Evolutionary conservation across 2,888 invertebrate species (phyloP).

Genomic region (Pristionchus mayeri): DNA sequence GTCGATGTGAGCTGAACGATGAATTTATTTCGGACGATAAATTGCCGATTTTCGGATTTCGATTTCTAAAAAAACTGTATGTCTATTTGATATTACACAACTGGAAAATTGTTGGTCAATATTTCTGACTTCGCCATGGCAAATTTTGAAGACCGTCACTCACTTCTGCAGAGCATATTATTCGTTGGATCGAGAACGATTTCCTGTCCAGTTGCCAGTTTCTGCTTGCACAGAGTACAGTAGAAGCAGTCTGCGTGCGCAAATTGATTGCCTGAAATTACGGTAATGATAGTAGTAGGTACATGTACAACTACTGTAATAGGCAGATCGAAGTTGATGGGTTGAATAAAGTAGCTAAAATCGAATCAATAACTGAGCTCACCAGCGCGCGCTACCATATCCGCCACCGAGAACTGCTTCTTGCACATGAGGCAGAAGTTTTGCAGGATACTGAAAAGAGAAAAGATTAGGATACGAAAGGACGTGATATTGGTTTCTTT

Average conservation of each 20-base stretch:
- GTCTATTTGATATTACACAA: too few species aligned
- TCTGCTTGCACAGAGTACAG: slow-evolving; percentile 7
- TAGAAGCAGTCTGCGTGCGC: slow-evolving; percentile 15
- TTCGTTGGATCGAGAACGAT: not conserved
- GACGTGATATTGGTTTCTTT: too few species aligned
- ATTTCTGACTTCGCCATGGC: too few species aligned
- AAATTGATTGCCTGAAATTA: not conserved
- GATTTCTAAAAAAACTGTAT: too few species aligned
- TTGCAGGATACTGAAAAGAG: not conserved
- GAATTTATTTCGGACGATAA: not conserved
- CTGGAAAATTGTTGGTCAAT: not conserved
- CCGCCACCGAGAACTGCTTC: slow-evolving; percentile 9
- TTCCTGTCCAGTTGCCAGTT: not conserved
- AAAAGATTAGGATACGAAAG: too few species aligned
- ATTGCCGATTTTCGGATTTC: too few species aligned
- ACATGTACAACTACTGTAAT: too few species aligned
- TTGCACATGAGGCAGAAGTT: slow-evolving; percentile 15
- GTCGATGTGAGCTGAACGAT: not conserved
- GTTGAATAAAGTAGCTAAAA: not conserved
- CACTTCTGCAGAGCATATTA: not conserved
- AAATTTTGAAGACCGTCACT: not conserved
- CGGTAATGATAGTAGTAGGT: too few species aligned
- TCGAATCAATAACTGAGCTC: not conserved
- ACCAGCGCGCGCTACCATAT: slow-evolving; percentile 16
- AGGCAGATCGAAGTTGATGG: too few species aligned